Conservation (phyloP, 2,113 vertebrate genomes). For the Chrysemys picta region DNA sequence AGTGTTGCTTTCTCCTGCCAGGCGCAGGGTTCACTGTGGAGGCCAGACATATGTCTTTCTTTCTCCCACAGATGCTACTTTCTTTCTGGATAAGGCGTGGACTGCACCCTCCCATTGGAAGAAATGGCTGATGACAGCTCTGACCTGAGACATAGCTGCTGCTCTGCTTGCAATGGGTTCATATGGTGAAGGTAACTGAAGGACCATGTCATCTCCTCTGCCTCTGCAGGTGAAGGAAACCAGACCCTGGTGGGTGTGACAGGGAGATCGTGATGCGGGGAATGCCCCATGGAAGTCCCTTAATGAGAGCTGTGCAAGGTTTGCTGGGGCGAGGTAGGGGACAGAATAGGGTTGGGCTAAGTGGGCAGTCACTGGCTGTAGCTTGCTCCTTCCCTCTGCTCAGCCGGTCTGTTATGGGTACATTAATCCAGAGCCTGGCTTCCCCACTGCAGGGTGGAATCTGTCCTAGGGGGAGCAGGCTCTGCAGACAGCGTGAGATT, state of each 20-base stretch:
- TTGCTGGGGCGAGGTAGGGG: background rate
- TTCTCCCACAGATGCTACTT: conserved; percentile 62
- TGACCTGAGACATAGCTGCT: background rate
- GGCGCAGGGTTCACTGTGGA: conserved; percentile 69
- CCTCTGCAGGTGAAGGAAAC: background rate
- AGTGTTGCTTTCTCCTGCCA: conserved; percentile 67
- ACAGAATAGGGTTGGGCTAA: background rate
- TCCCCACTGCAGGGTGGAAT: background rate
- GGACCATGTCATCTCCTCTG: background rate
- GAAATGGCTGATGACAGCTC: conserved; percentile 34
- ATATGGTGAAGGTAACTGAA: background rate
- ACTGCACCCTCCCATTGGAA: conserved; percentile 32
- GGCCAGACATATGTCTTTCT: conserved; percentile 71
- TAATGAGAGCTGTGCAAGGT: background rate
- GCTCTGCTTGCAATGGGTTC: background rate
- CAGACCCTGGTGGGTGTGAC: fast-evolving
- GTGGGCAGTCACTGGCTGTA: background rate
- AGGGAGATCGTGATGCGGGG: background rate
- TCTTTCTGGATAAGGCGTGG: conserved; percentile 52
- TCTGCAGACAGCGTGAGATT: background rate
- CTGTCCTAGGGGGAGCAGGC: fast-evolving
- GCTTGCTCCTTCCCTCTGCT: background rate
- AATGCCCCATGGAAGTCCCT: background rate
- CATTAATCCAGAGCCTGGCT: background rate
- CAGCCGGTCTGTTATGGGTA: background rate